These are phyloP conservation scores for Hydrotaea cyrtoneurina DNA, from an alignment of 2,888 invertebrate species.

Conservation along the genomic window DNA sequence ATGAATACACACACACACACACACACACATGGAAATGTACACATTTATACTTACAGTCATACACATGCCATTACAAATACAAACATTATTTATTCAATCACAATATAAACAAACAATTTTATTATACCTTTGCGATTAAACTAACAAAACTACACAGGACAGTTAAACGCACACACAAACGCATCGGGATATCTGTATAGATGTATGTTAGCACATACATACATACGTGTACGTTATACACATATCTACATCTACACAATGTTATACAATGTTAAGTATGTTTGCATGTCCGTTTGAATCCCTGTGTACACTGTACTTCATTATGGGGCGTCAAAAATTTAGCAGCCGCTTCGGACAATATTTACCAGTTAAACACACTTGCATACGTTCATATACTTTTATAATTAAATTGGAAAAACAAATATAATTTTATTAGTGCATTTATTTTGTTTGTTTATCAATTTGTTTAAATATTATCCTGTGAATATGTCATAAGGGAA, in stretches of 20 bases:
- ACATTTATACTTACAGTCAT: background rate
- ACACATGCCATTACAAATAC: slow-evolving; percentile 31
- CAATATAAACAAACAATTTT: slow-evolving; percentile 70
- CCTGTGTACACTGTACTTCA: no score
- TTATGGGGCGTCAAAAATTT: background rate
- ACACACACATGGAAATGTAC: background rate
- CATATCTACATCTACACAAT: background rate
- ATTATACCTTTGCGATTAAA: slow-evolving; percentile 63
- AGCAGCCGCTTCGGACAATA: background rate
- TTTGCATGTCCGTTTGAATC: slow-evolving; percentile 6
- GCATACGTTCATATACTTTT: background rate
- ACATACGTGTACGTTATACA: no score
- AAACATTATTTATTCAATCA: slow-evolving; percentile 71
- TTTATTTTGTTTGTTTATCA: slow-evolving; percentile 29
- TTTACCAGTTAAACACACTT: background rate
- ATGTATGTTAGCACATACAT: no score
- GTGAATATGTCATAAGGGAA: slow-evolving; percentile 21
- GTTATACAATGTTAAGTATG: background rate
- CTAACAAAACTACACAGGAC: slow-evolving; percentile 16
- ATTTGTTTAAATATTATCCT: slow-evolving; percentile 23
- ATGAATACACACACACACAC: background rate
- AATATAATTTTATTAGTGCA: slow-evolving; percentile 31
- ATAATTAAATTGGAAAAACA: slow-evolving; percentile 28
- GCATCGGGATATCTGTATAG: background rate
- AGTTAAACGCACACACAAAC: background rate